These are phyloP conservation scores for Diorhabda elongata DNA, from an alignment of 1,140 invertebrate genomes.

Conservation along the genomic window DNA sequence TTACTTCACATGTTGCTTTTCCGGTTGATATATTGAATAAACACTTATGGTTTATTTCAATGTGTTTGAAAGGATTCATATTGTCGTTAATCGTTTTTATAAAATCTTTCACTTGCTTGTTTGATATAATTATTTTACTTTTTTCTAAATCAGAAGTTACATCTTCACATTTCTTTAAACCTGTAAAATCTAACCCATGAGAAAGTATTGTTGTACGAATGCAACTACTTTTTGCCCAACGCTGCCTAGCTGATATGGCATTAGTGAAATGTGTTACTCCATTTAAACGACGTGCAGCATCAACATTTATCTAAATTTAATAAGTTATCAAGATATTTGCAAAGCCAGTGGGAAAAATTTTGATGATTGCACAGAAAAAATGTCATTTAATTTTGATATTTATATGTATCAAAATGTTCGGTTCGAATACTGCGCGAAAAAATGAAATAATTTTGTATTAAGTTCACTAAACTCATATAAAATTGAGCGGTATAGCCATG, in stretches of 20 bases:
- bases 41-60: background rate
- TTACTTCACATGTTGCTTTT: background rate
- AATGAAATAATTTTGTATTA: slow-evolving; percentile 35
- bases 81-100: background rate
- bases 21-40: background rate
- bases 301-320: background rate
- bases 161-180: background rate
- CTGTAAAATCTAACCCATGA: background rate
- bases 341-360: slow-evolving; percentile 31
- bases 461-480: slow-evolving; percentile 40
- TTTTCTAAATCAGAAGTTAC: background rate
- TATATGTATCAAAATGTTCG: slow-evolving; percentile 36
- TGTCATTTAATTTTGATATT: slow-evolving; percentile 28
- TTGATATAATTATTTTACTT: background rate
- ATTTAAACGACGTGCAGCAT: background rate
- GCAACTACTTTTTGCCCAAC: background rate
- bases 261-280: background rate
- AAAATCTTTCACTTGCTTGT: background rate
- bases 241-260: background rate
- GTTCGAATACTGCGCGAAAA: slow-evolving; percentile 36
- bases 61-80: background rate
- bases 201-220: background rate
- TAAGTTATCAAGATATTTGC: slow-evolving; percentile 29
- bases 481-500: slow-evolving; percentile 45
- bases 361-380: slow-evolving; percentile 33